phyloP scores from a whole-genome alignment of 2,113 vertebrate genomes.

The Oenanthe oenanthe region DNA sequence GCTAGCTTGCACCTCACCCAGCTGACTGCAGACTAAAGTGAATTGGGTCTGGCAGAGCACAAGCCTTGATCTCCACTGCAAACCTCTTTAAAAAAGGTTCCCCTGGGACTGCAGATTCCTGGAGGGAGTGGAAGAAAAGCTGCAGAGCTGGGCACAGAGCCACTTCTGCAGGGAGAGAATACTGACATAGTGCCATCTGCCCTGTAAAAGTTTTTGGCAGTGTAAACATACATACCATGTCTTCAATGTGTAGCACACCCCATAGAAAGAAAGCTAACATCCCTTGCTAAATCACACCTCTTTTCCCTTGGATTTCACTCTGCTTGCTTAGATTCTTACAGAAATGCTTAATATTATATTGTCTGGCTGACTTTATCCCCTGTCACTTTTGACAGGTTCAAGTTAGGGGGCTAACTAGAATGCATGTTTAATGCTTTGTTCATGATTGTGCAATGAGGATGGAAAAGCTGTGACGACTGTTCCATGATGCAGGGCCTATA shows the following conservation, averaged over 20 bases:
- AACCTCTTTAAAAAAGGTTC: background rate
- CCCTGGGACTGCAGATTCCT: background rate
- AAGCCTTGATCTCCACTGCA: background rate
- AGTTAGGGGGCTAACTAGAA: background rate
- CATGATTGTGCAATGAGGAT: background rate
- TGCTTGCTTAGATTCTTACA: background rate
- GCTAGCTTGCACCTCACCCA: background rate
- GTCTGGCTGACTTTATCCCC: background rate
- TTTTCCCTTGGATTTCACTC: background rate
- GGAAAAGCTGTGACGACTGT: background rate
- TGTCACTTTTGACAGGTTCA: background rate
- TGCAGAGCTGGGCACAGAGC: conserved; percentile 4
- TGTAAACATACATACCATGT: background rate
- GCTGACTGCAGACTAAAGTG: background rate
- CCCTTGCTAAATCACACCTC: background rate
- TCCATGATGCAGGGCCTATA: conserved; percentile 27
- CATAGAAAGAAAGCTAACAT: background rate
- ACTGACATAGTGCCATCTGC: background rate
- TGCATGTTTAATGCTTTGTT: background rate
- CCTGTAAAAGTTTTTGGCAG: conserved; percentile 23
- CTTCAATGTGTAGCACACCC: rapidly evolving
- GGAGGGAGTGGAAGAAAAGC: background rate
- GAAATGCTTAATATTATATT: background rate
- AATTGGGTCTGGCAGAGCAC: background rate
- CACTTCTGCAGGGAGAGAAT: background rate